These are phyloP conservation scores for Lordiphosa stackelbergi DNA, from an alignment of 1,140 invertebrate genomes.

Conservation along the genomic window DNA sequence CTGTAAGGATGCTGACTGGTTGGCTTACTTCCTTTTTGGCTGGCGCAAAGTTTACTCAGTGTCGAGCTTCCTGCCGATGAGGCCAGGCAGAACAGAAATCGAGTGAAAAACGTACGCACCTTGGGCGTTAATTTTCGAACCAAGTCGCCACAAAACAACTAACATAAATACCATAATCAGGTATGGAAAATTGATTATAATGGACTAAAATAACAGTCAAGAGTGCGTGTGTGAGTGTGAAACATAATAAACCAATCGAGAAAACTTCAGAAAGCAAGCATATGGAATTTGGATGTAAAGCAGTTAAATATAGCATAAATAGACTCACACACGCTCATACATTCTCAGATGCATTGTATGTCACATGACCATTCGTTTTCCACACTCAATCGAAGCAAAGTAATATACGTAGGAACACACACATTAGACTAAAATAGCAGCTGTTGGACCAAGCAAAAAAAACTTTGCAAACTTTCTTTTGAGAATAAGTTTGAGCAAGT, in stretches of 20 bases:
- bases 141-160: conserved; percentile 9
- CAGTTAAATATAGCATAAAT: no score
- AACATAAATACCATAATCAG: conserved; percentile 26
- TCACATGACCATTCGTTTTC: no score
- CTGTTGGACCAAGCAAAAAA: no score
- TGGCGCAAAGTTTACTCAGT: conserved; percentile 40
- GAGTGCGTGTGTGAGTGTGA: no score
- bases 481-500: no score
- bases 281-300: conserved; percentile 39
- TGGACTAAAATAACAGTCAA: conserved; percentile 14
- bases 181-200: conserved; percentile 54
- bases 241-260: no score
- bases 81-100: conserved; percentile 42
- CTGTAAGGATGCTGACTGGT: conserved; percentile 38
- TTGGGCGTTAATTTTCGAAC: conserved; percentile 42
- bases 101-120: conserved; percentile 1
- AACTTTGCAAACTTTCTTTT: no score
- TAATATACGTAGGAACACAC: no score
- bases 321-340: no score
- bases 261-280: conserved; percentile 11
- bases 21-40: conserved; percentile 14
- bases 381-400: no score
- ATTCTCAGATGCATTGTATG: no score
- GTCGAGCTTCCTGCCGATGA: conserved; percentile 49
- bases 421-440: no score